A percentile compares a stretch with the other conserved stretches of the same genome.
These are phyloP conservation scores for Psix sp. DNA, from an alignment of 1,140 invertebrate genomes.

Conservation along the genomic window DNA sequence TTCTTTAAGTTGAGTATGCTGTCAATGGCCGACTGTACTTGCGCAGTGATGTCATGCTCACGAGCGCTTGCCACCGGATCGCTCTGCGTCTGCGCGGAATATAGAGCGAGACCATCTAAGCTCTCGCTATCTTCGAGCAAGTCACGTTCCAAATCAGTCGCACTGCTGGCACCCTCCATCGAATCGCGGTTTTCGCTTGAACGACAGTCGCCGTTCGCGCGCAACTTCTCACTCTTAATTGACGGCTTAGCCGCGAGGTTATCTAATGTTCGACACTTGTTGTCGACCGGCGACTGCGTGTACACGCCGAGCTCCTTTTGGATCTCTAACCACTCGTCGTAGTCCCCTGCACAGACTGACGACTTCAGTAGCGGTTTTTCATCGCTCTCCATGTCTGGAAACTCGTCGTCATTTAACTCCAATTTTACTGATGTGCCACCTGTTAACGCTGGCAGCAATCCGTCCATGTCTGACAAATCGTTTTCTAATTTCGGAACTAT, in stretches of 20 bases:
- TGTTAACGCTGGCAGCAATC: slow-evolving; percentile 50
- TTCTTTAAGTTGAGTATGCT: slow-evolving; percentile 85
- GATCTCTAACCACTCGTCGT: slow-evolving; percentile 84
- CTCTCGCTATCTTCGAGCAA: slow-evolving; percentile 72
- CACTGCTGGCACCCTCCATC: slow-evolving; percentile 65
- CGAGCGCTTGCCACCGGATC: slow-evolving; percentile 23
- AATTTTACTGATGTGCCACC: slow-evolving; percentile 70
- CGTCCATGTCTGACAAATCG: slow-evolving; percentile 64
- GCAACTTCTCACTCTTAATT: slow-evolving; percentile 58
- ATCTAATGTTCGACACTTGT: slow-evolving; percentile 66
- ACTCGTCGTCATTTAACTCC: slow-evolving; percentile 71
- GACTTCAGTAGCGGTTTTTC: slow-evolving; percentile 68
- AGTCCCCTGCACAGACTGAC: slow-evolving; percentile 75
- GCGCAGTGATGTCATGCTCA: slow-evolving; percentile 82
- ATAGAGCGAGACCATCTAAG: slow-evolving; percentile 70
- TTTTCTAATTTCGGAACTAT: slow-evolving; percentile 73
- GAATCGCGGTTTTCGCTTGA: slow-evolving; percentile 43
- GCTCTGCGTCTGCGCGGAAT: slow-evolving; percentile 66
- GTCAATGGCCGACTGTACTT: slow-evolving; percentile 87
- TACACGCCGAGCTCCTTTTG: slow-evolving; percentile 82
- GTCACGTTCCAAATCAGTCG: slow-evolving; percentile 72
- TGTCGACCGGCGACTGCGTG: slow-evolving; percentile 61
- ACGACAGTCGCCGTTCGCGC: slow-evolving; percentile 72
- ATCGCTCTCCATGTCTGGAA: slow-evolving; percentile 66
- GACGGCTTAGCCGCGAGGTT: slow-evolving; percentile 35